A percentile compares a stretch with the other conserved stretches of the same genome.
Conservation (phyloP, 2,113 vertebrate genomes). For the Oreochromis niloticus region DNA sequence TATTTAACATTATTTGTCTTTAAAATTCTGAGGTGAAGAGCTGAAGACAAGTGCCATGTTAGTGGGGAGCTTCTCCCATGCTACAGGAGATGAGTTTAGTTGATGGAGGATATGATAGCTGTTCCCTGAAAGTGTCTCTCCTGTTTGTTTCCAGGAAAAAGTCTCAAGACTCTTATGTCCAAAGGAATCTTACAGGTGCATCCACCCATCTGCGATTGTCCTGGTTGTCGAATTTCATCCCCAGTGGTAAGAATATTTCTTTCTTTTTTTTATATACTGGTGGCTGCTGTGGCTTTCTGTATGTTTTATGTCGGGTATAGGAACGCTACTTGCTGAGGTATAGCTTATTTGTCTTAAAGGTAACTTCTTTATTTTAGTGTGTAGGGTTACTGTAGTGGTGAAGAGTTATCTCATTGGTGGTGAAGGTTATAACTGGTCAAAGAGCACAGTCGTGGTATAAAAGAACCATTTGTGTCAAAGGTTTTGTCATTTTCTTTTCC, state of each 20-base stretch:
- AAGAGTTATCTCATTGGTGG: background rate
- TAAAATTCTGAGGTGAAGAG: background rate
- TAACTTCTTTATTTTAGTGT: background rate
- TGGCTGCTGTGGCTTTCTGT: background rate
- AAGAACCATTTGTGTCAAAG: background rate
- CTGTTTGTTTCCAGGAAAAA: conserved; percentile 83
- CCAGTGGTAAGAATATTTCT: conserved; percentile 88
- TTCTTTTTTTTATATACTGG: background rate
- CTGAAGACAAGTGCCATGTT: background rate
- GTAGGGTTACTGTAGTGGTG: background rate
- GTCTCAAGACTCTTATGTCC: conserved; percentile 99
- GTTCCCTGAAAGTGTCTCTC: background rate
- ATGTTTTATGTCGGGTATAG: background rate
- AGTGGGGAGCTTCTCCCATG: background rate
- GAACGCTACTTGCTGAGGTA: background rate
- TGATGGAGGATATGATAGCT: background rate
- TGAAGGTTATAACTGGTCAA: background rate
- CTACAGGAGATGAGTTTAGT: background rate
- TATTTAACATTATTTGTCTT: background rate
- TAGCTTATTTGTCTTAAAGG: background rate
- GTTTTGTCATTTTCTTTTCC: background rate
- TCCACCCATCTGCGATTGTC: conserved; percentile 99
- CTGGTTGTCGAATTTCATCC: conserved; percentile 99
- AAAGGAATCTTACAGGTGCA: conserved; percentile 99
- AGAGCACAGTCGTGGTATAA: background rate